Evolutionary conservation across 2,797 vertebrate species (phyloP).

Genomic region (Sternarchorhynchus goeldii): DNA sequence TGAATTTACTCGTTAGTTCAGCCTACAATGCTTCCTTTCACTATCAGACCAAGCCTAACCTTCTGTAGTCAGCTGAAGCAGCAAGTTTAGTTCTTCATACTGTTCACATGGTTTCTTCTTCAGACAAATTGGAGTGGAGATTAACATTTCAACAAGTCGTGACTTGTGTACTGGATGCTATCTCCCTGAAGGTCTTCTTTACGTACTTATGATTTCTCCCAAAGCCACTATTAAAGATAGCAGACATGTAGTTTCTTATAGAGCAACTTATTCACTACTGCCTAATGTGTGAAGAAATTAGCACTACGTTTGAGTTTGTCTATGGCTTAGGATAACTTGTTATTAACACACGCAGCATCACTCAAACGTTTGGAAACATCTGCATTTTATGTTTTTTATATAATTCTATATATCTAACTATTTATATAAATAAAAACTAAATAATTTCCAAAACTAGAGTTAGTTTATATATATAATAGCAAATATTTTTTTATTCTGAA

Average conservation of each 20-base stretch:
- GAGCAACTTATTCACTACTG: background rate
- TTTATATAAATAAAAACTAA: too few species aligned
- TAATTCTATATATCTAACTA: too few species aligned
- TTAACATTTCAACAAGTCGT: conserved; percentile 27
- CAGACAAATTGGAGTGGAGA: conserved; percentile 14
- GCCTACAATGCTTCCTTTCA: background rate
- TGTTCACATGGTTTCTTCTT: background rate
- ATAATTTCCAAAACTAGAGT: too few species aligned
- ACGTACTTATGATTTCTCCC: conserved; percentile 4
- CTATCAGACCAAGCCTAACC: background rate
- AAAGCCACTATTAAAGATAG: conserved; percentile 1
- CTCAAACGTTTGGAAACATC: too few species aligned
- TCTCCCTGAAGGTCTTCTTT: background rate
- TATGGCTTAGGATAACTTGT: too few species aligned
- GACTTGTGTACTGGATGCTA: conserved; percentile 26
- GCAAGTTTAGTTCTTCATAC: conserved; percentile 3
- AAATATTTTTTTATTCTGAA: too few species aligned
- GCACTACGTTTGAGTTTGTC: too few species aligned
- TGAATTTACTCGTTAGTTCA: background rate
- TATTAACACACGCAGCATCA: too few species aligned
- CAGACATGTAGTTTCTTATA: background rate
- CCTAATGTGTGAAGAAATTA: background rate
- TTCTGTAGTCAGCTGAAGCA: background rate
- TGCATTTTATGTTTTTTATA: too few species aligned
- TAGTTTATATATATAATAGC: too few species aligned